Base-by-base conservation (phyloP, 2,797 vertebrate genomes). In the Coccyzus lansbergi region DNA sequence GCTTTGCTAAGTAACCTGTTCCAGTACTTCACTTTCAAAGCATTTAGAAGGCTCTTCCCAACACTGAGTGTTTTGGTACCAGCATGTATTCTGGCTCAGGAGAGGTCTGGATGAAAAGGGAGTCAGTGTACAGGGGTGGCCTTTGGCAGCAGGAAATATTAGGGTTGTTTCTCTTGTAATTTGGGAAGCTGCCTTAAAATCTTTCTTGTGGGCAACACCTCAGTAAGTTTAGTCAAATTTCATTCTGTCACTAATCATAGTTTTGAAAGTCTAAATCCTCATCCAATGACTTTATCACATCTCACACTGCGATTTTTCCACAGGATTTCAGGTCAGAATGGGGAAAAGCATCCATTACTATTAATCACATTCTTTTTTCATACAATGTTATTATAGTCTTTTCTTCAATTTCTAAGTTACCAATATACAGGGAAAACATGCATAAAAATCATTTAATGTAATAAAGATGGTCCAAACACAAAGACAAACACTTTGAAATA, bases 1-100 rank as follows among this genome's bases (percentile, higher is more conserved):
- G 55, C 25, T 86, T 83, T 83, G 38, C 91, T 88, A 78, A 83
- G 59, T 31, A 90, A 86, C 69, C 80, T 86, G 53, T 64, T 94
- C 51, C 63, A 84, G 67, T 29, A 59, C 31, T 80, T 88, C 14
- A 90, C 19, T 59, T 84, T 90, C 86, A 92, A 82, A 94, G 38
- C 55, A 82, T n/a, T 42, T 31, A 42, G 38, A 90, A 94, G 76
- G 59, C 38, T 79, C 77, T 76, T 75, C 51, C 86, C 2, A 1
- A n/a, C 31, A 55, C 13, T 36, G 4, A 2, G 29, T 86, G 74
- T 87, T 94, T 83, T 89, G 56, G 40, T 60, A 91, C 36, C 90
- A 84, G 80, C 68, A 38, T 25, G 44, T 21, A 49, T 67, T 55
- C 71, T 62, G 51, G 53, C 56, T 82, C 3, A 1, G 53, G 46